phyloP scores from a whole-genome alignment of 1,140 invertebrate species.

The Drosophila kepulauana region DNA sequence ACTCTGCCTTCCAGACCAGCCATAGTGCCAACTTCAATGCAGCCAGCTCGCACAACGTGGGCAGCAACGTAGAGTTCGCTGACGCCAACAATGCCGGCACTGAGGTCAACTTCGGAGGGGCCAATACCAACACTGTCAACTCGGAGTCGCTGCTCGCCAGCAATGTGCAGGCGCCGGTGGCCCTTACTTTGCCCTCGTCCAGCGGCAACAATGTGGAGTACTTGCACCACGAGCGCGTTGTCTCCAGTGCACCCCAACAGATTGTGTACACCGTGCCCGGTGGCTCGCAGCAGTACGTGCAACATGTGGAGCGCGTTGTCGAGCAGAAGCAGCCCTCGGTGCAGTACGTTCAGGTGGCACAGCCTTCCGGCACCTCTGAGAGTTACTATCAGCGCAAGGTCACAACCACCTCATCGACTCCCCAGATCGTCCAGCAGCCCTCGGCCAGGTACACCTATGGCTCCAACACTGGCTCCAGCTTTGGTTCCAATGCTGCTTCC shows the following conservation, averaged over 20 bases:
- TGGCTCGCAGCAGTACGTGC: constrained; percentile 65
- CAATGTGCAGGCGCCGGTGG: constrained; percentile 38
- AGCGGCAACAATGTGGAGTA: constrained; percentile 61
- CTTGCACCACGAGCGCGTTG: constrained; percentile 56
- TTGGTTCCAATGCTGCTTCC: constrained; percentile 52
- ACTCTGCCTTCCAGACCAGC: constrained; percentile 62
- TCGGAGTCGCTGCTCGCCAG: constrained; percentile 40
- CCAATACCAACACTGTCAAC: constrained; percentile 18
- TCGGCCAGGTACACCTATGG: constrained; percentile 42
- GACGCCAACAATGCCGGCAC: constrained; percentile 60
- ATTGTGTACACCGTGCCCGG: constrained; percentile 58
- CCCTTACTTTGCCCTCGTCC: constrained; percentile 23
- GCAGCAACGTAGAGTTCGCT: constrained; percentile 68
- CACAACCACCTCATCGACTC: constrained; percentile 57
- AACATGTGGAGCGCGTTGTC: constrained; percentile 70
- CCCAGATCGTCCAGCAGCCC: constrained; percentile 57
- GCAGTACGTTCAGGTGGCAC: constrained; percentile 51
- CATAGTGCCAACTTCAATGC: constrained; percentile 62
- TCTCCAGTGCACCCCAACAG: constrained; percentile 48
- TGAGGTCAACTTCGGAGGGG: constrained; percentile 64
- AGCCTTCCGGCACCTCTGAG: constrained; percentile 62
- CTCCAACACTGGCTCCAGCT: constrained; percentile 37
- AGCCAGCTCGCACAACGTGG: constrained; percentile 56
- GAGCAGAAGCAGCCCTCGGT: constrained; percentile 54
- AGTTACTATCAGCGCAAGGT: constrained; percentile 71